Evolutionary conservation across 2,888 invertebrate genomes (phyloP), one percentile per base, ranked within the genome.

Genomic region (Glaucopsyche alexis): DNA sequence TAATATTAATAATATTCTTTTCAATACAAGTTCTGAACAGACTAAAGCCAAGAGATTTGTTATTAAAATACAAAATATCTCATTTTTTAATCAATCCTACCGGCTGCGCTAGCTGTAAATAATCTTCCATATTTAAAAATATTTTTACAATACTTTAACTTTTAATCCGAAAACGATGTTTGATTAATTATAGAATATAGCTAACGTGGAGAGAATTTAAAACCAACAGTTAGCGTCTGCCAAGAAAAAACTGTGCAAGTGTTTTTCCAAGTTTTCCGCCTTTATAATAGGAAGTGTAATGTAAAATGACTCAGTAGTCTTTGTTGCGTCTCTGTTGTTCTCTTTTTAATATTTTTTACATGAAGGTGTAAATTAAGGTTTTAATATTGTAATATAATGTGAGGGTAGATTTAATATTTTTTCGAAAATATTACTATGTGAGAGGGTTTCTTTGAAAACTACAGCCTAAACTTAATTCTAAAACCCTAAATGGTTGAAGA

Each of bases 221-320:
- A 67, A 47, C 13, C 16, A 67, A 67, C 19, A 67, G 55, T 19
- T 19, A 55, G 16, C 19, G 16, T 47, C 42, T 67, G 67, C 67
- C 67, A 67, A 67, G 67, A 67, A 67, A 67, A 66, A 66, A 47
- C 16, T 47, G 19, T 47, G 42, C 42, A 60, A 11, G 16, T 19
- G 40, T 67, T 67, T 11, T 67, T 47, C 47, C 67, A 67, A 67
- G 45, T 9, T 67, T 67, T 29, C 67, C 67, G 67, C 19, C 45
- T 67, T 67, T 16, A 67, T 13, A 66, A 66, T 66, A 42, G 66
- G 42, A 66, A 45, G 45, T 67, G 60, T 60, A 67, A 67, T 67
- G 45, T 45, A 42, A 66, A 42, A 45, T 67, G 67, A 67, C 13
- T 67, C 67, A 67, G 16, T 19, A 4, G 16, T 67, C 67, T 47